Conservation (phyloP, 1,140 invertebrate species). For the Drosophila sulfurigaster region DNA sequence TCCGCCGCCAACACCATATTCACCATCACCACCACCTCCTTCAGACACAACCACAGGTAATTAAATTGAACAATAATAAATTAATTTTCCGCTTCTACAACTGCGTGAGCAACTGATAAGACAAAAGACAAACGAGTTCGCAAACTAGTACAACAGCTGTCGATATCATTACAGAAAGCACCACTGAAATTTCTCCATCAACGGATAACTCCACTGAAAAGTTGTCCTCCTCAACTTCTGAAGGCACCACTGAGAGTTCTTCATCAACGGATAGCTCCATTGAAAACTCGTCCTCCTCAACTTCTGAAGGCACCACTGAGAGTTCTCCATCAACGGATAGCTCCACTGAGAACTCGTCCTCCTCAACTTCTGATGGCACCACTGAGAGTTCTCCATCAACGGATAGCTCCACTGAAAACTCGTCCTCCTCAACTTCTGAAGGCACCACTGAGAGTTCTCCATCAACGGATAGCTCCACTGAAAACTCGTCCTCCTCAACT, state of each 20-base stretch:
- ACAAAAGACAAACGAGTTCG: no score
- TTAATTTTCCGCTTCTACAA: no score
- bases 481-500: no score
- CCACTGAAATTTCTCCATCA: neutral
- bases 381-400: neutral
- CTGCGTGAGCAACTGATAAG: no score
- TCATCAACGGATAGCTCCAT: neutral
- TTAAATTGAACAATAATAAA: no score
- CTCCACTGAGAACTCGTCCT: no score
- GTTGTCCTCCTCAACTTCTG: neutral
- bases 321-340: neutral
- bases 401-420: neutral
- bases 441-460: neutral
- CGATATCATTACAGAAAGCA: neutral
- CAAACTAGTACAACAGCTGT: no score
- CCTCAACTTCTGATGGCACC: no score
- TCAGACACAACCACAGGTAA: neutral
- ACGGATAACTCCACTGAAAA: no score
- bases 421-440: slow-evolving; percentile 1
- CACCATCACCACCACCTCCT: no score
- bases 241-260: neutral
- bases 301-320: slow-evolving; percentile 5
- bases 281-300: neutral
- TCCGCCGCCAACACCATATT: neutral
- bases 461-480: no score